Evolutionary conservation across 1,140 invertebrate genomes (phyloP).

Genomic region (Rhopalosiphum padi): DNA sequence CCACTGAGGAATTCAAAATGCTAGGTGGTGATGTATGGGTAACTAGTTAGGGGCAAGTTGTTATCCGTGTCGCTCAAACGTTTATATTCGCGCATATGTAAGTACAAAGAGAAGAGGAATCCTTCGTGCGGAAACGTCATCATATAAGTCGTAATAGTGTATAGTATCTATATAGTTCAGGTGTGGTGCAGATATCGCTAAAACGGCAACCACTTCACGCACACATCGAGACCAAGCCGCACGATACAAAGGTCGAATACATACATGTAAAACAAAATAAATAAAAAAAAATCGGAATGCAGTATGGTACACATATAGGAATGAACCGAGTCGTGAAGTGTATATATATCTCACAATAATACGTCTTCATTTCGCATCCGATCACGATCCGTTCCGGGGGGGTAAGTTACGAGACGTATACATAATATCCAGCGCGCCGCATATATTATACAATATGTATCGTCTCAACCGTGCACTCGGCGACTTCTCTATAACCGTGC

Average conservation of each 20-base stretch:
- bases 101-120: background rate
- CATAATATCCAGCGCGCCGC: background rate
- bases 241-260: constrained; percentile 35
- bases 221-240: background rate
- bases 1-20: background rate
- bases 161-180: background rate
- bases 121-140: constrained; percentile 50
- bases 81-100: background rate
- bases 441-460: background rate
- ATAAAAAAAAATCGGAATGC: background rate
- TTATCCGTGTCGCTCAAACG: background rate
- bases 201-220: constrained; percentile 24
- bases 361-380: constrained; percentile 54
- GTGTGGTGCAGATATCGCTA: background rate
- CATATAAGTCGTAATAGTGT: background rate
- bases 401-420: constrained; percentile 19
- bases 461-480: background rate
- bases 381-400: constrained; percentile 52
- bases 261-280: background rate
- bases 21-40: background rate
- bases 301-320: background rate
- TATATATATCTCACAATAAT: constrained; percentile 25
- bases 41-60: background rate
- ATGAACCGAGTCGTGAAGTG: constrained; percentile 42
- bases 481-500: background rate